Evolutionary conservation across 2,113 vertebrate species (phyloP), one percentile per base, ranked within the genome.

Genomic region (Scomber colias): DNA sequence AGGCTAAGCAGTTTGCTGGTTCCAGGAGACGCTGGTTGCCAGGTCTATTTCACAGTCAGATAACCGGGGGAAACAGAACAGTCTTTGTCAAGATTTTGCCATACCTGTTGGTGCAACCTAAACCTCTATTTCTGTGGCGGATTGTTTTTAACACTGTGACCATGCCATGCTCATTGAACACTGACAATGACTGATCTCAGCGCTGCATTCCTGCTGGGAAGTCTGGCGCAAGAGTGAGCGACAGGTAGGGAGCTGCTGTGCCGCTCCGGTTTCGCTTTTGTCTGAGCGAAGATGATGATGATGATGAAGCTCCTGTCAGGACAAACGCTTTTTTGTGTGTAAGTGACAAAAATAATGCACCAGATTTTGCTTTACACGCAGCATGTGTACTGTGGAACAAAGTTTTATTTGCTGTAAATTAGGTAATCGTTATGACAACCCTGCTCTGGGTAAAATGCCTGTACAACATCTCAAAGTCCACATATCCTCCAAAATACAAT

Each of bases 131-230:
- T 90, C 89, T 90, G 84, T 84, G 89, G 40, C 64, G 46, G 83
- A 89, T 91, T 91, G 92, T 87, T 92, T 94, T 85, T 89, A 81
- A 92, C 91, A 81, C 89, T 86, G 88, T 80, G 87, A 73, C 89
- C 85, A 55, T 40, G 86, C 70, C 81, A 93, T 73, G 91, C 90
- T 90, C 87, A 74, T 80, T 92, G 92, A 92, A 65, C 93, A 93
- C 89, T 75, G 90, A 94, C 93, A 94, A 94, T 92, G 87, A 92
- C 83, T 12, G 83, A 92, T 92, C 91, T 92, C 71, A 87, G 83
- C 54, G 65, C 86, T 17, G 81, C 92, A 94, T 94, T 94, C 93
- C 93, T 91, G 77, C 87, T 67, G 92, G 76, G 91, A 94, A 94
- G 87, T 91, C 86, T 90, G 91, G 71, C 82, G 71, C 86, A 63